Evolutionary conservation across 1,140 invertebrate genomes (phyloP), one percentile per base, ranked within the genome.

Genomic region (Coelopa frigida): DNA sequence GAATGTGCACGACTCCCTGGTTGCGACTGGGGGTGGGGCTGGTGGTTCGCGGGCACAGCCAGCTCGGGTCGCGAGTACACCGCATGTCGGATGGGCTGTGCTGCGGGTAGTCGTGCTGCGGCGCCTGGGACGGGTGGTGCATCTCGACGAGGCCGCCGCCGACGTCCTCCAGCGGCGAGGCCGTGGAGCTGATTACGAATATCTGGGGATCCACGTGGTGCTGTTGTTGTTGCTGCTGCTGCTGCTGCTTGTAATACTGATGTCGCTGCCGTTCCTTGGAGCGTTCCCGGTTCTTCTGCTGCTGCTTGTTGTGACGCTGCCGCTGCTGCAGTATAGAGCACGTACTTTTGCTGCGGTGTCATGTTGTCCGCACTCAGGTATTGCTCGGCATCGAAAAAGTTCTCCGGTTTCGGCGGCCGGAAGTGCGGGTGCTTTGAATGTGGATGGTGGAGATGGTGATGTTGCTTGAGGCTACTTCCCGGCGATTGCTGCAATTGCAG

Each of bases 301-400:
- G 59, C 23, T 56, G 58, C 17, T 58, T 55, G 15, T 66, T 59
- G 44, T 56, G 54, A 46, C 57, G 61, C 55, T 64, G 56, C 41
- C 62, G 64, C 51, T 68, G 61, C 36, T 65, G 59, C 45, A 68
- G 63, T n/a, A 52, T 68, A 68, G 37, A 57, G 51, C 44, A 68
- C 64, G 48, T 68, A 68, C 41, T 63, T 65, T 50, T 68, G 57
- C 55, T 68, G 64, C 15, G 64, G 64, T 42, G 64, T 68, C 58
- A 67, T 32, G 17, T 45, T 33, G 7, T 48, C 36, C 43, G 21
- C 36, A 46, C 46, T 40, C 27, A 42, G 35, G 26, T 27, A 37
- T 23, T 22, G 15, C 29, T 32, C 43, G 10, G 18, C 33, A 22
- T 26, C 23, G 31, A 50, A 50, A 45, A 41, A 41, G 37, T 40